Conservation (phyloP, 2,888 invertebrate genomes). For the Nephrotoma guestfalica region DNA sequence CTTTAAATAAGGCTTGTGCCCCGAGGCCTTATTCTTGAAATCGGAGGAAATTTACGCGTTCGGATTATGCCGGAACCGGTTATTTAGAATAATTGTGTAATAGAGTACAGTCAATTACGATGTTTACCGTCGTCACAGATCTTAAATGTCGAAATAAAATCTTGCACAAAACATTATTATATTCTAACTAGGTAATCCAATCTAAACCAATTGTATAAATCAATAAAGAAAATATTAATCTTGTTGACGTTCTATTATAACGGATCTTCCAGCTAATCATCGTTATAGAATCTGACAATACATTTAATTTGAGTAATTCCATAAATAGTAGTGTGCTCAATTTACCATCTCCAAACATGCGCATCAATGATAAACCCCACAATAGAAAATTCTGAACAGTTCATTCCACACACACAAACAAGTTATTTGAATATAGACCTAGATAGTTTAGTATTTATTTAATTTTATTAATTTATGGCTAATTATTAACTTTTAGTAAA, state of each 20-base stretch:
- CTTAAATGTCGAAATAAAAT: no score
- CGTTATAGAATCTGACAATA: neutral
- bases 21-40: no score
- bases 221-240: neutral
- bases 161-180: no score
- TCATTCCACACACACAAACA: neutral
- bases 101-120: no score
- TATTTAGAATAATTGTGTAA: no score
- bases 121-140: no score
- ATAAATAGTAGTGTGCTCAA: neutral
- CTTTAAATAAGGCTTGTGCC: no score
- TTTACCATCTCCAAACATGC: neutral
- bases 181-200: no score
- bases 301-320: neutral
- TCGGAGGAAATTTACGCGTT: no score
- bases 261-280: neutral
- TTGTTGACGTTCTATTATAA: neutral
- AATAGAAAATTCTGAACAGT: neutral
- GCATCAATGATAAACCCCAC: neutral
- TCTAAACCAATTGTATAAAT: no score
- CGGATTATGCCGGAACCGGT: no score
- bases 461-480: neutral
- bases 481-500: neutral
- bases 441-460: neutral
- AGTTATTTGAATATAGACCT: neutral